Evolutionary conservation across 1,140 invertebrate genomes (phyloP), one percentile per base, ranked within the genome.

Genomic region (Bombyx mandarina): DNA sequence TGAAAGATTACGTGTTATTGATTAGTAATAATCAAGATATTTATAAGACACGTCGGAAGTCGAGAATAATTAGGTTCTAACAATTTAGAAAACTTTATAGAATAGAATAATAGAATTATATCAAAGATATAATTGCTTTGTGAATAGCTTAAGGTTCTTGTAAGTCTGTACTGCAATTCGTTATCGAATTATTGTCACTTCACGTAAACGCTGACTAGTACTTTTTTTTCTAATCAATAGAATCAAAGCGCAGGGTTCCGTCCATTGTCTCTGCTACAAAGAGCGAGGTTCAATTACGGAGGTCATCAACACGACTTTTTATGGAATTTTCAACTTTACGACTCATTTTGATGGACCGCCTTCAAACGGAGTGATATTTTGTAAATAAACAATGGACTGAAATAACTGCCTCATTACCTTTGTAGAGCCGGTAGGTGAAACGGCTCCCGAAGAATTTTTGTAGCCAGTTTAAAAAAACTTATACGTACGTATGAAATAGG

Each of bases 281-380:
- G 75, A 76, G 69, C 74, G 63, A 63, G 64, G 71, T 78, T 76
- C 83, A 84, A 87, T 85, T 85, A 84, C 70, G 73, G 79, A 79
- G 83, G 79, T 87, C 83, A 79, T 87, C 79, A 87, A 85, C 83
- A 87, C 78, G 82, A 83, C 83, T 87, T 87, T 84, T 87, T 87
- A 85, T 85, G 82, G 84, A 84, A 87, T 84, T 86, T 83, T 75
- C 74, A 79, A 70, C 60, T 86, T 87, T 82, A 87, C 78, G 80
- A 82, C 72, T 73, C 82, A 87, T 85, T 83, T 85, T 87, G 84
- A 87, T 87, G 84, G 84, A 84, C 77, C 83, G 82, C 82, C 82
- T 86, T 86, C 83, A 86, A 86, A 86, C 83, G 73, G 78, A 86
- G 76, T 86, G 83, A 86, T 86, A 86, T 86, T 86, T 85, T 82